A percentile compares a stretch with the other conserved stretches of the same genome.
phyloP scores from a whole-genome alignment of 1,140 invertebrate species.

The Capitella teleta region DNA sequence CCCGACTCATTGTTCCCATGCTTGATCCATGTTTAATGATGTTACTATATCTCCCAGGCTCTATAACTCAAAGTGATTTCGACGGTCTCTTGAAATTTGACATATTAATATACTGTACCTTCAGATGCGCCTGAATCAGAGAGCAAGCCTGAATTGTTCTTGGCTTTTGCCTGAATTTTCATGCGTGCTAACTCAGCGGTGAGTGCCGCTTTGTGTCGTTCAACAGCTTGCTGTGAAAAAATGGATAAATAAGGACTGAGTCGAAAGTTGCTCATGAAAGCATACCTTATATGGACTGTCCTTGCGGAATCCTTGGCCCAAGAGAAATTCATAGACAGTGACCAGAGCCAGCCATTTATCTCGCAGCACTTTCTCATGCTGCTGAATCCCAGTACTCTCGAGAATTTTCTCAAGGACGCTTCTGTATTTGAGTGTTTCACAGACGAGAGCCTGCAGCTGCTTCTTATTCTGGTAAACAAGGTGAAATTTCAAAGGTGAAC shows the following conservation, averaged over 20 bases:
- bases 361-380: constrained; percentile 50
- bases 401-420: constrained; percentile 54
- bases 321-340: constrained; percentile 69
- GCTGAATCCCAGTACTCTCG: constrained; percentile 43
- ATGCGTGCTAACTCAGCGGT: constrained; percentile 12
- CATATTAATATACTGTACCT: background rate
- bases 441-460: constrained; percentile 59
- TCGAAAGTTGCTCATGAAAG: background rate
- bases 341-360: constrained; percentile 62
- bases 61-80: background rate
- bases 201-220: constrained; percentile 15
- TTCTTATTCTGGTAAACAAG: constrained; percentile 54
- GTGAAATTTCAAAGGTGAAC: background rate
- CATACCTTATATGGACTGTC: constrained; percentile 22
- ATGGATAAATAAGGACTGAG: constrained; percentile 2
- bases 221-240: constrained; percentile 16
- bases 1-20: background rate
- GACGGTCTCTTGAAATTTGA: no score
- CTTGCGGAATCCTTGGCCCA: constrained; percentile 58
- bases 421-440: constrained; percentile 57
- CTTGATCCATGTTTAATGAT: background rate
- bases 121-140: background rate
- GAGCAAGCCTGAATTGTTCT: constrained; percentile 4
- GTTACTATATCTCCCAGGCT: background rate
- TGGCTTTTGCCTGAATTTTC: constrained; percentile 11